Percentiles rank a stretch among this genome's conserved stretches.
Conservation (phyloP, 1,140 invertebrate species). For the Calliopsis andreniformis region DNA sequence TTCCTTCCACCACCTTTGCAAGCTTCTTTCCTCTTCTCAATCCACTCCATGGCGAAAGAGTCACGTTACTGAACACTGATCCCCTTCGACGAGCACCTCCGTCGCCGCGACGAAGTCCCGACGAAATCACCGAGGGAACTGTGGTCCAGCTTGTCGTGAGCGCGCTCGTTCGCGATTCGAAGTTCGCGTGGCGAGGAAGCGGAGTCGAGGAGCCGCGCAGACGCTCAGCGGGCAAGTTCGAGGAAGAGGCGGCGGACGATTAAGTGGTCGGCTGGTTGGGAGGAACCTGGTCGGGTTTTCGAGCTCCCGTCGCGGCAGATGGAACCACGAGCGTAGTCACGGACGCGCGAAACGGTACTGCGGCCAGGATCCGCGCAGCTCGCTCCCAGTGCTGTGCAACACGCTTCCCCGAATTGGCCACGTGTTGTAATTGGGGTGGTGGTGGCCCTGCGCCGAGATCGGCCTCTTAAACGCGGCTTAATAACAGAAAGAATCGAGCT, state of each 20-base stretch:
- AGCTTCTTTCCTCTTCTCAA: too few species aligned
- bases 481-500: too few species aligned
- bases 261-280: background rate
- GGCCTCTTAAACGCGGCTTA: too few species aligned
- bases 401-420: conserved; percentile 35
- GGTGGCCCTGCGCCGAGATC: too few species aligned
- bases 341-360: conserved; percentile 66
- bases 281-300: background rate
- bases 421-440: conserved; percentile 14
- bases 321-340: conserved; percentile 13
- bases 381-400: conserved; percentile 26
- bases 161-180: background rate
- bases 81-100: too few species aligned
- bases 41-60: too few species aligned
- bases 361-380: conserved; percentile 47
- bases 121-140: background rate
- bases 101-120: too few species aligned
- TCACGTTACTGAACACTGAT: too few species aligned
- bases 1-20: too few species aligned
- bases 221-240: background rate
- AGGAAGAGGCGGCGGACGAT: background rate
- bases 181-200: conserved; percentile 3
- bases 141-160: background rate
- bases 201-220: background rate
- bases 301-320: background rate